Evolutionary conservation across 37 sponge, comb jelly and placozoan genomes (phyloP).

Genomic region (Spongia lamella): DNA sequence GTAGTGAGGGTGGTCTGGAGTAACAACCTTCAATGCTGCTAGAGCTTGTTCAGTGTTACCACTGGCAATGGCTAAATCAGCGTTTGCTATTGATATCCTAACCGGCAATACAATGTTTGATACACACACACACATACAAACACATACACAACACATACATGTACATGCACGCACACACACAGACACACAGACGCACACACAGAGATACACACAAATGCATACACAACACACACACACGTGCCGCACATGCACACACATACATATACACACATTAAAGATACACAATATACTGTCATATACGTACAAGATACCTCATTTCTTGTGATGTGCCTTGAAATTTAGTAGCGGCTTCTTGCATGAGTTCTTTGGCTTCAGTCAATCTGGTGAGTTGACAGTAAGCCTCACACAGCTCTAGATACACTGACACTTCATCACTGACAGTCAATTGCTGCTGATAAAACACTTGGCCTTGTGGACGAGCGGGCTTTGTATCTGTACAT

Average conservation of each 20-base stretch:
- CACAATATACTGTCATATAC: background rate
- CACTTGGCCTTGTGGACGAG: background rate
- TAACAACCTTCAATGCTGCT: slow-evolving; percentile 58
- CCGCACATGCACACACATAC: slow-evolving; percentile 17
- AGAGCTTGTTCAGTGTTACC: slow-evolving; percentile 84
- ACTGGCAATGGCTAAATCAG: slow-evolving; percentile 66
- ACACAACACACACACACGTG: slow-evolving; percentile 6
- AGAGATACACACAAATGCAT: background rate
- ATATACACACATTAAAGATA: slow-evolving; percentile 23
- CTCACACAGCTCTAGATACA: slow-evolving; percentile 71
- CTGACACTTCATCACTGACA: slow-evolving; percentile 59
- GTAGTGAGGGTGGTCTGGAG: slow-evolving; percentile 76
- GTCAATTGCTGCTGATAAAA: slow-evolving; percentile 4
- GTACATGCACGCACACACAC: background rate
- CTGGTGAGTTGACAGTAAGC: slow-evolving; percentile 45
- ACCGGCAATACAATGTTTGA: background rate
- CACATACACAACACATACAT: too few relatives aligned
- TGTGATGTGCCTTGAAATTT: slow-evolving; percentile 80
- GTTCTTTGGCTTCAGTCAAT: slow-evolving; percentile 79
- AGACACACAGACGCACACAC: too few relatives aligned
- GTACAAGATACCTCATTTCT: slow-evolving; percentile 62
- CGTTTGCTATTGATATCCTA: slow-evolving; percentile 82
- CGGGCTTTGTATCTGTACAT: background rate
- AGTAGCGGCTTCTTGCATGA: slow-evolving; percentile 91
- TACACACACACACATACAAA: too few relatives aligned